Evolutionary conservation across 1,140 invertebrate genomes (phyloP).

Genomic region (Anthonomus grandis): DNA sequence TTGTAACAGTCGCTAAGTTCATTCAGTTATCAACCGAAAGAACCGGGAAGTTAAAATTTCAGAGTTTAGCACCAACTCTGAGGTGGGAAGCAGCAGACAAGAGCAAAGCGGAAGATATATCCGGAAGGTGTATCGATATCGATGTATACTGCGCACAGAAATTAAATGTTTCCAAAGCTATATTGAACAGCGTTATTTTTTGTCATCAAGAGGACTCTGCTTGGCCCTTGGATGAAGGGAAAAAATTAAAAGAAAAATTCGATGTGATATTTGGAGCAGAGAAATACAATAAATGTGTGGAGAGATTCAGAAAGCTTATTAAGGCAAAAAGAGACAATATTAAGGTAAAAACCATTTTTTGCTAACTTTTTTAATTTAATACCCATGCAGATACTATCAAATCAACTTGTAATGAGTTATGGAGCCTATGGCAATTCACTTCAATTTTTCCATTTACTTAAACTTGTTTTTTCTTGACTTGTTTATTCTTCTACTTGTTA

Average conservation of each 20-base stretch:
- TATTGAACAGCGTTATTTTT: slow-evolving; percentile 96
- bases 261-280: slow-evolving; percentile 97
- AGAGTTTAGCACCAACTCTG: slow-evolving; percentile 44
- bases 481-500: no score
- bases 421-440: no score
- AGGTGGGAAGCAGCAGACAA: slow-evolving; percentile 34
- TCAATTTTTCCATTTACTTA: no score
- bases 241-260: slow-evolving; percentile 92
- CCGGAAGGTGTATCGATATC: slow-evolving; percentile 67
- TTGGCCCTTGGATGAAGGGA: slow-evolving; percentile 94
- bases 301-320: slow-evolving; percentile 70
- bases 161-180: slow-evolving; percentile 89
- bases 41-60: slow-evolving; percentile 39
- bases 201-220: slow-evolving; percentile 98
- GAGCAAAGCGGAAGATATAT: slow-evolving; percentile 44
- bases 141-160: slow-evolving; percentile 61
- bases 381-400: no score
- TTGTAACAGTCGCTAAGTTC: slow-evolving; percentile 24
- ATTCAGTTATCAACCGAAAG: slow-evolving; percentile 6
- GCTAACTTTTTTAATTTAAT: no score
- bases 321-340: slow-evolving; percentile 58
- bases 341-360: no score
- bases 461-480: no score
- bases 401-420: no score
- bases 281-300: slow-evolving; percentile 90